phyloP scores from a whole-genome alignment of 2,888 invertebrate species.

The Mamestra brassicae region DNA sequence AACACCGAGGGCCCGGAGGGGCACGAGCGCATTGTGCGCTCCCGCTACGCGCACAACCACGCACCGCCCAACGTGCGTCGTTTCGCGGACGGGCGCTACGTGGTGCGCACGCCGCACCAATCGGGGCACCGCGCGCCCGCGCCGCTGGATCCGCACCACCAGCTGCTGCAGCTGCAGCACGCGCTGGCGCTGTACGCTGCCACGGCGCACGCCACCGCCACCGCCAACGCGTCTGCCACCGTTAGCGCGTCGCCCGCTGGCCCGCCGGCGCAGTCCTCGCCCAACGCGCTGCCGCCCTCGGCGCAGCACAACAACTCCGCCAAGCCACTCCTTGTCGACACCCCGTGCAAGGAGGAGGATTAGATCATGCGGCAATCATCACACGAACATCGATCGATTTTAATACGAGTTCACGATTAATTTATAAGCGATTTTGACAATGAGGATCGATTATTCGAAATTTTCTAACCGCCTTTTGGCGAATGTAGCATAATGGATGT shows the following conservation, averaged over 20 bases:
- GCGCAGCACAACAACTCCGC: constrained; percentile 80
- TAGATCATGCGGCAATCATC: constrained; percentile 67
- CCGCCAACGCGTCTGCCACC: constrained; percentile 80
- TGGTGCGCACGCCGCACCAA: constrained; percentile 89
- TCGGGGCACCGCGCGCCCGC: constrained; percentile 88
- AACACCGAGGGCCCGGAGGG: constrained; percentile 89
- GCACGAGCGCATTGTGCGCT: constrained; percentile 88
- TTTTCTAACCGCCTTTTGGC: constrained; percentile 86
- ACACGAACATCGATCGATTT: constrained; percentile 63
- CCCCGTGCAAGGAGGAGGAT: constrained; percentile 87
- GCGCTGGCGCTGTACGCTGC: constrained; percentile 88
- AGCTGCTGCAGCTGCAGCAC: constrained; percentile 88
- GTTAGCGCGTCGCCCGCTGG: constrained; percentile 71
- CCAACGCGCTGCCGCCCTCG: constrained; percentile 76
- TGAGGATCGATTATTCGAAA: constrained; percentile 78
- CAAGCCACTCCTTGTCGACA: constrained; percentile 87
- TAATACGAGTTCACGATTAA: constrained; percentile 71
- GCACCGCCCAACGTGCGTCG: constrained; percentile 89
- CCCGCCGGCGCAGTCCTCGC: constrained; percentile 77
- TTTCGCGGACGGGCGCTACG: constrained; percentile 88
- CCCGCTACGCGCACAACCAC: constrained; percentile 88
- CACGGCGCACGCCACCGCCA: constrained; percentile 86
- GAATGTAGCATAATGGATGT: constrained; percentile 85
- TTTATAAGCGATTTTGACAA: constrained; percentile 72
- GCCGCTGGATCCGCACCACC: constrained; percentile 87